Evolutionary conservation across 2,113 vertebrate species (phyloP).

Genomic region (Epinephelus moara): DNA sequence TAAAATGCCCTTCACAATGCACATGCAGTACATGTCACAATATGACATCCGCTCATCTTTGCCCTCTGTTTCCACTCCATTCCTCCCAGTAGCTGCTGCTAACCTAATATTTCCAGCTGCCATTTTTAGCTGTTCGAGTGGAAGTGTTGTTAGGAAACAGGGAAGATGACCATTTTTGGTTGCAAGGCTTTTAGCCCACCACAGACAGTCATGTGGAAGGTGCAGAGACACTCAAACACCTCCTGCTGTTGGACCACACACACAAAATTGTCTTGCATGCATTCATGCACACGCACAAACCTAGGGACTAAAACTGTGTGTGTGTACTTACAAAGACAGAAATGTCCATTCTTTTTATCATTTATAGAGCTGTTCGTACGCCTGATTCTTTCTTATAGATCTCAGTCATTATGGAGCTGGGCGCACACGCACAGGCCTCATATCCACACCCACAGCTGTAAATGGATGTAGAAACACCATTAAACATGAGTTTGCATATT

Average conservation of each 20-base stretch:
- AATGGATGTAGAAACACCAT: too few relatives aligned
- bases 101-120: neutral
- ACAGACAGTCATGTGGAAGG: constrained; percentile 41
- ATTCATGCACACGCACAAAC: neutral
- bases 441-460: too few relatives aligned
- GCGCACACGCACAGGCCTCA: too few relatives aligned
- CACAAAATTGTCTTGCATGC: neutral
- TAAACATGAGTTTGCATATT: too few relatives aligned
- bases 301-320: neutral
- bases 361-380: too few relatives aligned
- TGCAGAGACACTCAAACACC: constrained; percentile 27
- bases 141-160: constrained; percentile 41
- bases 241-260: constrained; percentile 5
- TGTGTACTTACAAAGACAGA: too few relatives aligned
- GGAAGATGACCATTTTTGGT: constrained; percentile 37
- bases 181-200: constrained; percentile 30
- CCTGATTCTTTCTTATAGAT: too few relatives aligned
- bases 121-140: constrained; percentile 20
- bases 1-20: neutral
- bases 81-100: neutral
- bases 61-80: neutral
- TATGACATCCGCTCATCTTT: neutral
- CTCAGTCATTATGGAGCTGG: too few relatives aligned
- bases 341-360: too few relatives aligned
- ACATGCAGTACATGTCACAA: too few relatives aligned